Base-by-base conservation (phyloP, 2,113 vertebrate species). In the Phasianus colchicus region DNA sequence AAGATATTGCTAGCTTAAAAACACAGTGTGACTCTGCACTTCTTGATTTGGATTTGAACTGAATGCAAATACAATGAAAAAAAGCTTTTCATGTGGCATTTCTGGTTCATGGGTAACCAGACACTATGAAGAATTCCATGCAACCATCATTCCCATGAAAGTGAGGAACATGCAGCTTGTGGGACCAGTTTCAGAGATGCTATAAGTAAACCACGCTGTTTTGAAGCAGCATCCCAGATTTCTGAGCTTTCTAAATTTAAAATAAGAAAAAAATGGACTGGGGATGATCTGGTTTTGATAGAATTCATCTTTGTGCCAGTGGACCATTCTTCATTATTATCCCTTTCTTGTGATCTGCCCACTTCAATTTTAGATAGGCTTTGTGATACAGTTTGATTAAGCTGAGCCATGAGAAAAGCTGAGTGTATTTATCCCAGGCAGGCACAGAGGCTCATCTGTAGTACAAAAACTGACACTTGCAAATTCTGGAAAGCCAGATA, bases 21-120 rank as follows among this genome's bases (percentile, higher is more conserved):
- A 14, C 38, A 63, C 24, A 67, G 25, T 5, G 19, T 10, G 42
- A 9, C 17, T 30, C 11, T 38, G 38, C 8, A 10, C 0, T 43
- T 64, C 69, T 88, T 83, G 75, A 6, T 36, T n/a, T 69, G 57
- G 36, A 30, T n/a, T 63, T 36, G 66, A 24, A 9, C n/a, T 86
- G 69, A 48, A 13, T 2, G 1, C 27, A 8, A 66, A 15, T 5
- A 27, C 47, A 64, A 52, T 12, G 40, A 57, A 32, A 15, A 64
- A 61, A n/a, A 65, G 69, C 47, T 90, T 91, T 84, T 92, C n/a
- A 76, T 87, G 77, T 90, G 91, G 89, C 18, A 4, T 20, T 84
- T 72, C 69, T 93, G 83, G 69, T 16, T 74, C 0, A 14, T 81
- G 89, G 84, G 77, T 89, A 17, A 36, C 66, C 72, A 67, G 72